Percentiles rank a stretch among this genome's conserved stretches.
Evolutionary conservation across 2,113 vertebrate species (phyloP).

Genomic region (Saguinus imperator): DNA sequence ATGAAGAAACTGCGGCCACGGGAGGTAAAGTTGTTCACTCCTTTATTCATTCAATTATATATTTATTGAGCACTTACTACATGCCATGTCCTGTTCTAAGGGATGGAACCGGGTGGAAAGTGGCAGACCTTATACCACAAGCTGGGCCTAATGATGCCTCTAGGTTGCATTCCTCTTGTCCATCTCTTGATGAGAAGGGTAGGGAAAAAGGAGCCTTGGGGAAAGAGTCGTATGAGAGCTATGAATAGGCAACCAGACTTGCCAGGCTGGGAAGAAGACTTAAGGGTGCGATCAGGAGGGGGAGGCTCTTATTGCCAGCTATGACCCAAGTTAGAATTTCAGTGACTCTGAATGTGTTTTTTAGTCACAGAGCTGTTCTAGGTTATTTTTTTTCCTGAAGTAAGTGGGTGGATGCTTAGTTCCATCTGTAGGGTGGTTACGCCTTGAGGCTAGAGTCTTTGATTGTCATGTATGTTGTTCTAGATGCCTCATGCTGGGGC

Average conservation of each 20-base stretch:
- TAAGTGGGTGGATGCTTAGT: neutral
- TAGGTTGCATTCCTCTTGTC: slow-evolving; percentile 1
- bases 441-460: neutral
- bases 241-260: neutral
- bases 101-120: slow-evolving; percentile 33
- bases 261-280: neutral
- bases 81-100: slow-evolving; percentile 71
- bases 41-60: slow-evolving; percentile 64
- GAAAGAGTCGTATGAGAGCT: neutral
- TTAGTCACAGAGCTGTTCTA: neutral
- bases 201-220: neutral
- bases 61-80: slow-evolving; percentile 76
- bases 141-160: neutral
- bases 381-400: neutral
- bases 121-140: neutral
- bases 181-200: neutral
- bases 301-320: neutral
- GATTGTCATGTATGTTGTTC: neutral
- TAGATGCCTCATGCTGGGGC: neutral
- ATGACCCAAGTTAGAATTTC: neutral
- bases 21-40: slow-evolving; percentile 75
- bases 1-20: slow-evolving; percentile 70
- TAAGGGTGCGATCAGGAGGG: neutral
- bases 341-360: neutral
- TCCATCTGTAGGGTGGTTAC: neutral